Evolutionary conservation across 2,888 invertebrate genomes (phyloP).

Genomic region (Thysanoteuthis rhombus): DNA sequence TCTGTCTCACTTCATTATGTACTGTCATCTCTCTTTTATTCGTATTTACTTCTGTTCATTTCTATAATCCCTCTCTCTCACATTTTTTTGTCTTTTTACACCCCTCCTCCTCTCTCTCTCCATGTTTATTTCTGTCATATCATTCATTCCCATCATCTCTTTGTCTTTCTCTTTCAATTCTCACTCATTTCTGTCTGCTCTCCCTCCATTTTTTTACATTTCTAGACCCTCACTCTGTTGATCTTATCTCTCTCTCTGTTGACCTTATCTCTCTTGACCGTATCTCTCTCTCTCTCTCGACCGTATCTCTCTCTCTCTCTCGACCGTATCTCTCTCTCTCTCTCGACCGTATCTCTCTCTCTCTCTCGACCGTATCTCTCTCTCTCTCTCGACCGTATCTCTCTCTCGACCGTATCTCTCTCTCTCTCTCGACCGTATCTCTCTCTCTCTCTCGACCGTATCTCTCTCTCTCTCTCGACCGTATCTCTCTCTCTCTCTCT

Average conservation of each 20-base stretch:
- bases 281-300: not conserved
- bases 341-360: not conserved
- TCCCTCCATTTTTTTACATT: not conserved
- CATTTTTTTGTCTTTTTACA: not conserved
- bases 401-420: not conserved
- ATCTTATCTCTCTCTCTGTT: not conserved
- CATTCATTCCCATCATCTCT: not conserved
- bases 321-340: not conserved
- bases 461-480: too few relatives aligned
- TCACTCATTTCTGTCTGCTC: not conserved
- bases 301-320: not conserved
- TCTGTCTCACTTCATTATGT: too few relatives aligned
- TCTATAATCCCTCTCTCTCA: not conserved
- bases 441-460: too few relatives aligned
- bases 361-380: not conserved
- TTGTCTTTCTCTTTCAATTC: not conserved
- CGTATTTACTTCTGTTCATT: not conserved
- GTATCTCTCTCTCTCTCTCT: too few relatives aligned
- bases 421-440: too few relatives aligned
- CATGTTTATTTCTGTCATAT: not conserved
- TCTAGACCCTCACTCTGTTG: not conserved
- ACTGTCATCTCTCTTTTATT: too few relatives aligned
- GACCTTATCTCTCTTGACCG: fast-evolving
- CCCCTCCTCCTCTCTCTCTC: not conserved
- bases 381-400: not conserved